Base-by-base conservation (phyloP, 1,140 invertebrate genomes). In the Parapsyche elsis region DNA sequence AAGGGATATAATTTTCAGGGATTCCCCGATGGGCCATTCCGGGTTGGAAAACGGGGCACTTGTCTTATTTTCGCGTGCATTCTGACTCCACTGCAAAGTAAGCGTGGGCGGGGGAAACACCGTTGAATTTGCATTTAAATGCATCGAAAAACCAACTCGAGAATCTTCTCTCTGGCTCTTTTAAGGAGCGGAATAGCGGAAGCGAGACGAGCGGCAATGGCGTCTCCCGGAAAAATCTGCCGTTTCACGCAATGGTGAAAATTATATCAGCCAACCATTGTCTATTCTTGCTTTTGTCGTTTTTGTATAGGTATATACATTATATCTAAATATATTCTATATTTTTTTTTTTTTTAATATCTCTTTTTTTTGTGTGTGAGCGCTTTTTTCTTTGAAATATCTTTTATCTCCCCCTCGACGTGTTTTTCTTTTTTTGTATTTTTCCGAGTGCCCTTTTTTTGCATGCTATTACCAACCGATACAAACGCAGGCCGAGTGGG, bases 101-200 rank as follows among this genome's bases (percentile, higher is more conserved):
- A 24, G 64, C 12, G 24, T 21, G 64, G 21, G 21, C 16, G 49
- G 30, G 30, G 30, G 7, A 38, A 38, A 38, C 57, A 19, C 12
- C 24, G 64, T 67, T 30, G 21, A 67, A 67, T 67, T 67, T 67
- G 64, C 64, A 67, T 67, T 67, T 67, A 67, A 67, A 67, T 67
- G 64, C 64, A 67, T 67, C 21, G 12, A 53, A 53, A 53, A 53
- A 53, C 49, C 49, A 53, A 53, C 16, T 53, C 49, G 49, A 53
- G 49, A 53, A 53, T 53, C 49, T 16, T 12, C 49, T 53, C 16
- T 16, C 12, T 53, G 49, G 49, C 10, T 14, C 10, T 53, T 16
- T 53, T 53, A 53, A 53, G 49, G 16, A 12, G 49, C 49, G 49
- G 49, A 53, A 53, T 5, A 53, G 30, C 16, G 49, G 49, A 53